These are phyloP conservation scores for Danio jaintianensis DNA, from an alignment of 2,797 vertebrate species.

Conservation along the genomic window DNA sequence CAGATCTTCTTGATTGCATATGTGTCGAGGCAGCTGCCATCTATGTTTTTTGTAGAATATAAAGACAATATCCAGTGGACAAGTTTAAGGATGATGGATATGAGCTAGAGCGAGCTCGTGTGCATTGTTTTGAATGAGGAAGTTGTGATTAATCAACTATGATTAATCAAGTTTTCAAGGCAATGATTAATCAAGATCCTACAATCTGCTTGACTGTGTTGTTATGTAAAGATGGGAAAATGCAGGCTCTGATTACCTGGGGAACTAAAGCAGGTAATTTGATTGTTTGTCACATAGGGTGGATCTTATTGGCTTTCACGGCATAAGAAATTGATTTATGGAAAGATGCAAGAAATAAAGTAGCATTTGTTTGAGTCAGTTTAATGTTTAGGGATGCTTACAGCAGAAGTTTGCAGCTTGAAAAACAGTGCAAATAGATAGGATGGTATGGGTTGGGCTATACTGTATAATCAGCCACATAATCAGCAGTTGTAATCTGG, in stretches of 20 bases:
- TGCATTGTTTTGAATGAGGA: neutral
- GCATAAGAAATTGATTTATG: conserved; percentile 64
- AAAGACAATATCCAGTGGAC: conserved; percentile 29
- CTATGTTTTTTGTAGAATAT: neutral
- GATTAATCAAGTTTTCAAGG: conserved; percentile 24
- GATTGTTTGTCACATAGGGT: conserved; percentile 45
- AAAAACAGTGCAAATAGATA: too few species aligned
- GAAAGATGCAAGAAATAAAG: conserved; percentile 48
- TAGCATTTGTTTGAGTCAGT: conserved; percentile 75
- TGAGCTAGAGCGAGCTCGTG: neutral
- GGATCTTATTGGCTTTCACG: conserved; percentile 56
- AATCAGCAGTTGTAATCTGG: too few species aligned
- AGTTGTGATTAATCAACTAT: conserved; percentile 10
- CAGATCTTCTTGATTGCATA: neutral
- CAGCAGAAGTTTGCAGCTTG: conserved; percentile 62
- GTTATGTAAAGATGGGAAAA: neutral
- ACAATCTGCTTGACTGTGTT: conserved; percentile 26
- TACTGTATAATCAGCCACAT: too few species aligned
- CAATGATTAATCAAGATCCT: conserved; percentile 32
- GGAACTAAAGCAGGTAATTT: conserved; percentile 28
- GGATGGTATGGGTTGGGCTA: too few species aligned
- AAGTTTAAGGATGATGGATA: neutral
- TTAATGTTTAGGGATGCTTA: conserved; percentile 65
- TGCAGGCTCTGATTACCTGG: conserved; percentile 18
- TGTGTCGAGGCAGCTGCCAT: neutral